Base-by-base conservation (phyloP, 2,888 invertebrate genomes). In the Meloe dianella region DNA sequence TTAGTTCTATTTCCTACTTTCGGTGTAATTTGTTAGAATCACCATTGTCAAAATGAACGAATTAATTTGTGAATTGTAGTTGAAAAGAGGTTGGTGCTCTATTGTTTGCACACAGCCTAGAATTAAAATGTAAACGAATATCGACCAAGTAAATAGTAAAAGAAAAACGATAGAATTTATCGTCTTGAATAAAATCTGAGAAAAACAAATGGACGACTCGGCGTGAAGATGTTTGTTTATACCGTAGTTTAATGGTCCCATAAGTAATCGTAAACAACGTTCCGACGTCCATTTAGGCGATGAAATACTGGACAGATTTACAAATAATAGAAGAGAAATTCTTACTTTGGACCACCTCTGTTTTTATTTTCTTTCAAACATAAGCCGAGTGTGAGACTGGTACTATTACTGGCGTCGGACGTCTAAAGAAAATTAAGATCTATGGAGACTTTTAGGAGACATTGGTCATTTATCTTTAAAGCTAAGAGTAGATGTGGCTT, bases 391-490 rank as follows among this genome's bases (percentile, higher is more conserved):
- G 67, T 64, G 69, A 20, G 66, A 64, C 61, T 71, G 65, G 71
- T 20, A 10, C 20, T 41, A 47, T 20, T 12, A 65, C 70, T 68
- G 71, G 72, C 74, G 74, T 75, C 75, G 74, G 75, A 73, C 73
- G 73, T 74, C 74, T 73, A 72, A 65, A 67, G 71, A 72, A 74
- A 81, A 81, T 81, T 79, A 81, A 81, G 81, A 81, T 80, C 79
- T 80, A 81, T 80, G 79, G 75, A 71, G 77, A 77, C 77, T 79
- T 77, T 74, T 75, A 75, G 75, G 77, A 69, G 74, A 71, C 77
- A 74, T 69, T 72, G 75, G 78, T 77, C 77, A 77, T 79, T 79
- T 78, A 80, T 80, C 78, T 79, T 75, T 69, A 24, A 59, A 56
- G 64, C 59, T 35, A 59, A 57, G 65, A 71, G 73, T 72, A 73